A percentile compares a stretch with the other conserved stretches of the same genome.
phyloP scores from a whole-genome alignment of 2,888 invertebrate genomes.

The Agapostemon virescens region DNA sequence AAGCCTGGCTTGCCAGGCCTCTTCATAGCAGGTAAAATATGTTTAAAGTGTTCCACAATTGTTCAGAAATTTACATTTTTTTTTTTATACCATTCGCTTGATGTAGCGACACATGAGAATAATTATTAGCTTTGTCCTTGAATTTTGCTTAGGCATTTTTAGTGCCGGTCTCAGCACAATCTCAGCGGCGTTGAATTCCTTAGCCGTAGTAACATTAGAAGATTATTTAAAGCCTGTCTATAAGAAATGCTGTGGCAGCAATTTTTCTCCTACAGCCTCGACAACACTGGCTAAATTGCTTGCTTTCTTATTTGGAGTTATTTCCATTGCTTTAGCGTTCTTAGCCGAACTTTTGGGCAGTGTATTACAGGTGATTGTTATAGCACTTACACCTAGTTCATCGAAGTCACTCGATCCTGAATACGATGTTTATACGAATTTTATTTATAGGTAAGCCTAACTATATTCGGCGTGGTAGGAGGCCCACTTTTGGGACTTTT shows the following conservation, averaged over 20 bases:
- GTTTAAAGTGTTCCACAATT: background rate
- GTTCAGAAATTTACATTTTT: background rate
- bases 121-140: background rate
- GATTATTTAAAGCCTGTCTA: conserved; percentile 87
- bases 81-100: background rate
- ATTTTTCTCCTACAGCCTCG: conserved; percentile 64
- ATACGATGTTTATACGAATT: background rate
- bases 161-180: conserved; percentile 95
- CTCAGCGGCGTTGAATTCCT: conserved; percentile 93
- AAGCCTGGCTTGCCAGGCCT: conserved; percentile 92
- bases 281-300: conserved; percentile 82
- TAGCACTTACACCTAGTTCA: background rate
- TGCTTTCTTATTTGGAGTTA: conserved; percentile 87
- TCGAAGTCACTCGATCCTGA: background rate
- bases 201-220: conserved; percentile 93
- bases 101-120: background rate
- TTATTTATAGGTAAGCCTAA: conserved; percentile 84
- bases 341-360: conserved; percentile 91
- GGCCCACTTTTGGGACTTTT: conserved; percentile 94
- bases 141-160: conserved; percentile 85
- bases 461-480: conserved; percentile 93
- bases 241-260: conserved; percentile 59
- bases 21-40: conserved; percentile 87
- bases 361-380: conserved; percentile 85
- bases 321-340: conserved; percentile 91